Evolutionary conservation across 2,797 vertebrate genomes (phyloP).

Genomic region (Eupleurogrammus muticus): DNA sequence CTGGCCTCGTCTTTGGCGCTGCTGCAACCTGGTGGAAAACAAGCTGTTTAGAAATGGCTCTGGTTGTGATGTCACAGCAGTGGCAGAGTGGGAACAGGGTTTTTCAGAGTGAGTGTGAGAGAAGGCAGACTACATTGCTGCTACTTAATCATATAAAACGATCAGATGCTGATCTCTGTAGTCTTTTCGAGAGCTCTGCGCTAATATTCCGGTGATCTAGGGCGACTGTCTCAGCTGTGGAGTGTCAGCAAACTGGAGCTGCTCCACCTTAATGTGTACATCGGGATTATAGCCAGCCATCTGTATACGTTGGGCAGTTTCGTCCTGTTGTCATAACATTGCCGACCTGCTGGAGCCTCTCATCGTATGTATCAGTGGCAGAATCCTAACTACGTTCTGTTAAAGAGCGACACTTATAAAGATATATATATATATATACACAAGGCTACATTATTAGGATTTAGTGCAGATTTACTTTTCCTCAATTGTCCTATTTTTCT

Average conservation of each 20-base stretch:
- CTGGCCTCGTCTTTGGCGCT: too few relatives aligned
- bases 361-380: background rate
- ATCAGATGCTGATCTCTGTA: conserved; percentile 15
- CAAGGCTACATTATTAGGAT: background rate
- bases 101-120: too few relatives aligned
- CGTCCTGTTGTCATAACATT: conserved; percentile 25
- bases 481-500: too few relatives aligned
- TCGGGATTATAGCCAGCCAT: background rate
- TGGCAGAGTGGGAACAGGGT: too few relatives aligned
- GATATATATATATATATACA: background rate
- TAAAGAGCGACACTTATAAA: background rate
- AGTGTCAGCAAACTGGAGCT: conserved; percentile 7
- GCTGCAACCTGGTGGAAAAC: too few relatives aligned
- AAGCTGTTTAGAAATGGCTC: too few relatives aligned
- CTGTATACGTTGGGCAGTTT: conserved; percentile 17
- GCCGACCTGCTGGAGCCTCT: conserved; percentile 18
- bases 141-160: too few relatives aligned
- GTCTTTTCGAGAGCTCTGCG: background rate
- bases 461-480: background rate
- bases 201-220: conserved; percentile 12
- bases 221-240: background rate
- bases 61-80: too few relatives aligned
- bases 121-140: too few relatives aligned
- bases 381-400: background rate
- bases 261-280: background rate